A percentile compares a stretch with the other conserved stretches of the same genome.
Conservation (phyloP, 2,888 invertebrate species). For the Gonocerus acuteangulatus region DNA sequence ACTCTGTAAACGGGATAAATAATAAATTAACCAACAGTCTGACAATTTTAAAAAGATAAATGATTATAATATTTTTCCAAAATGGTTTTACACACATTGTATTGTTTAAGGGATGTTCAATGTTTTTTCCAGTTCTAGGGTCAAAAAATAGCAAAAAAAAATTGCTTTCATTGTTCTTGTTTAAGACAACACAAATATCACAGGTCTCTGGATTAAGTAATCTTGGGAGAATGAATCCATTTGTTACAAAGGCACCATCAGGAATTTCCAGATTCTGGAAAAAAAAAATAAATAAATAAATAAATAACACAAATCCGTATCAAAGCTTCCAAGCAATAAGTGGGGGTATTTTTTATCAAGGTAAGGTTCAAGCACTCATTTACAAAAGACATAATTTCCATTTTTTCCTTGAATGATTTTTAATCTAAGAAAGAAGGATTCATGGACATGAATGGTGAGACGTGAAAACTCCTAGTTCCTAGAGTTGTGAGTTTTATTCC, state of each 20-base stretch:
- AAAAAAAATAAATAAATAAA: background rate
- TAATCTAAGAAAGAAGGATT: too few species aligned
- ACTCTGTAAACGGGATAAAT: constrained; percentile 11
- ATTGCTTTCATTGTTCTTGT: background rate
- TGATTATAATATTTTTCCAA: background rate
- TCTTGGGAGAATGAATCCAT: constrained; percentile 8
- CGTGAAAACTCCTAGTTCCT: too few species aligned
- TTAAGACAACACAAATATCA: constrained; percentile 5
- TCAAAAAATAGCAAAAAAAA: constrained; percentile 6
- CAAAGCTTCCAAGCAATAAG: too few species aligned
- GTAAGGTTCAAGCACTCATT: too few species aligned
- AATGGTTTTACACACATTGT: background rate
- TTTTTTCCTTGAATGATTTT: too few species aligned
- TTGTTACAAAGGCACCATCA: background rate
- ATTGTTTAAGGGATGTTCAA: constrained; percentile 8
- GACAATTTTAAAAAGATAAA: background rate
- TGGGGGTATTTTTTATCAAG: too few species aligned
- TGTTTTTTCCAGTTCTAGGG: background rate
- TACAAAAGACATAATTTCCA: too few species aligned
- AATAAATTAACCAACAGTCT: background rate
- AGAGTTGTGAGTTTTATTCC: too few species aligned
- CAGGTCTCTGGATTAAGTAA: background rate
- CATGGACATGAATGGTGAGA: too few species aligned
- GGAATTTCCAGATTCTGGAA: constrained; percentile 15
- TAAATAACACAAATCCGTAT: background rate